Percentiles rank a stretch among this genome's conserved stretches.
Conservation (phyloP, 1,140 invertebrate genomes). For the Polyergus mexicanus region DNA sequence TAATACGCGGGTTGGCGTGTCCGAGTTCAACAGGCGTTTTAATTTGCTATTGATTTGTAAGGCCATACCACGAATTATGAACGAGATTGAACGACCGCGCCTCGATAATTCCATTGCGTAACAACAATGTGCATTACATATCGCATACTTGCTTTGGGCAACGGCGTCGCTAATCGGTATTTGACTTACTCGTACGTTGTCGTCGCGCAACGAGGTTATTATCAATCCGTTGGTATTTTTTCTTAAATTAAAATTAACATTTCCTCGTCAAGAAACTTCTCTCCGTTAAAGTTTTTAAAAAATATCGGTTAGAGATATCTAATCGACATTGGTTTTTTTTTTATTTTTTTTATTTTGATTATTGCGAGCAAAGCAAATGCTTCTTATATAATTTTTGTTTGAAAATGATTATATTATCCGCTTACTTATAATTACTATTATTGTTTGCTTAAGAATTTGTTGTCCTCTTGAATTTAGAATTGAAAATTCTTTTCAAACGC, state of each 20-base stretch:
- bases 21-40: slow-evolving; percentile 68
- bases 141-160: slow-evolving; percentile 70
- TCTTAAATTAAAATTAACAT: slow-evolving; percentile 1
- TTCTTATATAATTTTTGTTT: neutral
- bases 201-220: slow-evolving; percentile 31
- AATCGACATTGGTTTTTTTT: too few relatives aligned
- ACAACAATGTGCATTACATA: slow-evolving; percentile 25
- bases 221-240: slow-evolving; percentile 10
- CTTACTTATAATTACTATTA: slow-evolving; percentile 6
- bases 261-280: neutral
- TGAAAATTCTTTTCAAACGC: neutral
- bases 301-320: neutral
- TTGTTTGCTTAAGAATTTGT: neutral
- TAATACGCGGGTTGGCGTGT: slow-evolving; percentile 57
- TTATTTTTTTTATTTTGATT: neutral
- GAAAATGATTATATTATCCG: neutral
- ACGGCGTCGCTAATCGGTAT: slow-evolving; percentile 57
- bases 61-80: slow-evolving; percentile 43
- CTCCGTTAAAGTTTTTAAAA: neutral
- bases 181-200: slow-evolving; percentile 16
- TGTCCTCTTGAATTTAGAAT: neutral
- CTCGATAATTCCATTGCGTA: slow-evolving; percentile 31
- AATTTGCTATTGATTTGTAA: slow-evolving; percentile 70
- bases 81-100: slow-evolving; percentile 8
- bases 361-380: neutral